These are phyloP conservation scores for Yponomeuta cagnagella DNA, from an alignment of 2,888 invertebrate genomes.

Conservation along the genomic window DNA sequence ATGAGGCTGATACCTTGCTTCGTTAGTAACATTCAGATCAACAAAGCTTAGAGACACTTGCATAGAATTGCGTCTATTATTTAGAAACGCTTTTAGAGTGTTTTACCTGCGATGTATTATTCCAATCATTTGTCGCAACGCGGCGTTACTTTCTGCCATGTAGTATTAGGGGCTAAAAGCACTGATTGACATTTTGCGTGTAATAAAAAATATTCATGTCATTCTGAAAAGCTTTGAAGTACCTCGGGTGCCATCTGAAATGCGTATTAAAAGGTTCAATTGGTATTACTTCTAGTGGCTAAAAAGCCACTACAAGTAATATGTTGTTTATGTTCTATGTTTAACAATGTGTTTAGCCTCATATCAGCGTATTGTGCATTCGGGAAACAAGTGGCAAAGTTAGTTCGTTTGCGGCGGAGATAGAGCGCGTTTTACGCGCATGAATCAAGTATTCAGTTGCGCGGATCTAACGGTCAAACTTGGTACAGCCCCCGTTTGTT, in stretches of 20 bases:
- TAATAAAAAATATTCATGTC: not conserved
- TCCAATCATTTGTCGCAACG: not conserved
- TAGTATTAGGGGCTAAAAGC: not conserved
- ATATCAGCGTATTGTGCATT: not conserved
- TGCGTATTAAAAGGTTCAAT: too few relatives aligned
- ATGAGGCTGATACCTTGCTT: slow-evolving; percentile 2
- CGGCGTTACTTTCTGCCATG: not conserved
- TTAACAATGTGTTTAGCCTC: not conserved
- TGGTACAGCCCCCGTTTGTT: slow-evolving; percentile 24
- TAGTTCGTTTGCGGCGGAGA: not conserved
- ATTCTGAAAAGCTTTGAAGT: too few relatives aligned
- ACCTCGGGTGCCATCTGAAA: too few relatives aligned
- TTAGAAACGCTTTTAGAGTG: slow-evolving; percentile 10
- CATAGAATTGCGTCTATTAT: slow-evolving; percentile 2
- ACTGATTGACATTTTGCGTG: not conserved
- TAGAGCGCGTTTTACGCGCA: not conserved
- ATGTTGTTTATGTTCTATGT: not conserved
- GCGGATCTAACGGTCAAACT: slow-evolving; percentile 15
- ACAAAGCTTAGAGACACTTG: slow-evolving; percentile 27
- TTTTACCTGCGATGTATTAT: not conserved
- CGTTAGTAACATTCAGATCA: not conserved
- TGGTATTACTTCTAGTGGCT: not conserved
- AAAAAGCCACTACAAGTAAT: not conserved
- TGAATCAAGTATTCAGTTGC: slow-evolving; percentile 10
- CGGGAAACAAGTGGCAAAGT: slow-evolving; percentile 1